Conservation (phyloP, 1,140 invertebrate species). For the Drosophila kepulauana region DNA sequence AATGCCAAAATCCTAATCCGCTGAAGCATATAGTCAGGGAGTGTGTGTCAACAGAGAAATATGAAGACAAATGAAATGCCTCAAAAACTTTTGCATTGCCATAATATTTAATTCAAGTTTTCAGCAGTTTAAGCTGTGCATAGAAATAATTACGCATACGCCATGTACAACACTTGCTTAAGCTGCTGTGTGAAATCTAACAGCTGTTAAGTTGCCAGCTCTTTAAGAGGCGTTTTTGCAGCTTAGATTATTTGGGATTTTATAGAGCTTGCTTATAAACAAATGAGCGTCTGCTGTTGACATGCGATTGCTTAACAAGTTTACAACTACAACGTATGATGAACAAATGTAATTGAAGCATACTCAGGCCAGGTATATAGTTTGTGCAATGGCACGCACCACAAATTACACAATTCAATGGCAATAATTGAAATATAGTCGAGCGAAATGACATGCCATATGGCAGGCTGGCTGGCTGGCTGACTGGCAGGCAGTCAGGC, state of each 20-base stretch:
- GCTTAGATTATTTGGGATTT: constrained; percentile 18
- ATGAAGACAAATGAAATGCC: constrained; percentile 22
- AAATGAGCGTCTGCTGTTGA: constrained; percentile 23
- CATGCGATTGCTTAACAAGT: constrained; percentile 3
- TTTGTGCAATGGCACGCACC: constrained; percentile 44
- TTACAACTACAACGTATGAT: constrained; percentile 21
- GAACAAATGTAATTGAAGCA: constrained; percentile 22
- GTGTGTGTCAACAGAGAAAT: constrained; percentile 17
- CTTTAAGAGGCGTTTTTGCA: neutral
- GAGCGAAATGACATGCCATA: constrained; percentile 27
- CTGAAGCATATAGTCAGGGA: constrained; percentile 7
- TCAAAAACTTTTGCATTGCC: neutral
- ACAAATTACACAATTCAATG: constrained; percentile 73
- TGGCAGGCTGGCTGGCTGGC: neutral
- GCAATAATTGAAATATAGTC: constrained; percentile 69
- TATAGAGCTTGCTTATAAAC: neutral
- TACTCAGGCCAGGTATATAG: constrained; percentile 15
- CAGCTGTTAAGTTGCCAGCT: constrained; percentile 1
- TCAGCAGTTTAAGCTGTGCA: too few relatives aligned
- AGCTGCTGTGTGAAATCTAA: too few relatives aligned
- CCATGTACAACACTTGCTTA: too few relatives aligned
- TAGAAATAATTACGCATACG: too few relatives aligned
- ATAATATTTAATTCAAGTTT: neutral
- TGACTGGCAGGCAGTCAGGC: neutral
- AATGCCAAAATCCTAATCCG: constrained; percentile 20